Evolutionary conservation across 2,797 vertebrate species (phyloP).

Genomic region (Falco rusticolus): DNA sequence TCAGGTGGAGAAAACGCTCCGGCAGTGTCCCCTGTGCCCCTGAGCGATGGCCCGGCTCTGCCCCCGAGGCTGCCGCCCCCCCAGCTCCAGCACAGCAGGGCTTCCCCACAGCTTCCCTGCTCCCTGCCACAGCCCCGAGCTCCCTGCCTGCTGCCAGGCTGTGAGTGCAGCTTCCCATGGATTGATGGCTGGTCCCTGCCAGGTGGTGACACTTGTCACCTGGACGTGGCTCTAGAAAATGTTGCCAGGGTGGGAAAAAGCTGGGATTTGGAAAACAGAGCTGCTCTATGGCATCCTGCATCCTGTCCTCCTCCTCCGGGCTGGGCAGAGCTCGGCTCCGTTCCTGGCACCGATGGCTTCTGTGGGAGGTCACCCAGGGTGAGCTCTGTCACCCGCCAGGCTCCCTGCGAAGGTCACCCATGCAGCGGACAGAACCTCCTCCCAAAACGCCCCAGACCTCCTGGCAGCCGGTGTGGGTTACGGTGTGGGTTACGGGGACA

Average conservation of each 20-base stretch:
- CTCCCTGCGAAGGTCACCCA: not conserved
- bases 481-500: not conserved
- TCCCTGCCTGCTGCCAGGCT: not conserved
- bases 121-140: too few species aligned
- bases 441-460: not conserved
- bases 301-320: rapidly evolving
- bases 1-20: not conserved
- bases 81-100: not conserved
- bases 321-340: not conserved
- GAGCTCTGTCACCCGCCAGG: not conserved
- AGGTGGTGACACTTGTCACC: not conserved
- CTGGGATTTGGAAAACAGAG: not conserved
- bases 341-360: not conserved
- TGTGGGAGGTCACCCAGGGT: not conserved
- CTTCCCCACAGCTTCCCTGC: not conserved
- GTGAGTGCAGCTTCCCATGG: not conserved
- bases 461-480: not conserved
- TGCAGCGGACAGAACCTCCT: not conserved
- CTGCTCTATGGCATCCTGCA: not conserved
- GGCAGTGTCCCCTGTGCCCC: rapidly evolving
- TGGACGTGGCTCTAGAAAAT: not conserved
- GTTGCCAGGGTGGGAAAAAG: not conserved
- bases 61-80: not conserved
- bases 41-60: not conserved
- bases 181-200: rapidly evolving